Conservation (phyloP, 2,113 vertebrate species). For the Monopterus albus region DNA sequence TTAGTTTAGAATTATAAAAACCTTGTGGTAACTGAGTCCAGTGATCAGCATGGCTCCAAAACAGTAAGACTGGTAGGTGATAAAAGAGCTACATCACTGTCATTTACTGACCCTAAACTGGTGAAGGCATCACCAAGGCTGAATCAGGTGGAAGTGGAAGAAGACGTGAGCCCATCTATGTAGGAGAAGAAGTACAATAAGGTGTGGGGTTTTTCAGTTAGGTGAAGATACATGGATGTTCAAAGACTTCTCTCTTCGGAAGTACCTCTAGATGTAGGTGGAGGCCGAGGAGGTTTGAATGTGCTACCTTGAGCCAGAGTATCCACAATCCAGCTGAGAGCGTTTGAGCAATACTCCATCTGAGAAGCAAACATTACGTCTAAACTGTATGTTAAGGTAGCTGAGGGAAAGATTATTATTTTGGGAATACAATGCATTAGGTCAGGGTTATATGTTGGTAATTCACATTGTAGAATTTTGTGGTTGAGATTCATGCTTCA, state of each 20-base stretch:
- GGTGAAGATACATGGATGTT: not conserved
- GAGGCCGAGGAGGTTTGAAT: constrained; percentile 73
- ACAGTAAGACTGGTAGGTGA: not conserved
- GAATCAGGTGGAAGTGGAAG: constrained; percentile 49
- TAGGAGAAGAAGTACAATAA: not conserved
- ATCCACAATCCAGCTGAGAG: constrained; percentile 87
- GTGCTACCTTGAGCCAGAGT: constrained; percentile 79
- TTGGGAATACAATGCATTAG: no score
- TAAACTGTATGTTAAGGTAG: not conserved
- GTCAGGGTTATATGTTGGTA: no score
- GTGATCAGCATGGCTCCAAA: not conserved
- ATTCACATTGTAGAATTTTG: not conserved
- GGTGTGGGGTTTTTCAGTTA: not conserved
- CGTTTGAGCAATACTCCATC: constrained; percentile 87
- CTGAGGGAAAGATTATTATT: not conserved
- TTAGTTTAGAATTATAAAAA: no score
- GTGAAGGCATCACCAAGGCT: not conserved
- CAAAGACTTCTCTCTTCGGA: not conserved
- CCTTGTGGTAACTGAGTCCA: constrained; percentile 7
- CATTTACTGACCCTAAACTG: constrained; percentile 2
- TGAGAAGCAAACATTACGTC: constrained; percentile 46
- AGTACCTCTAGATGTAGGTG: constrained; percentile 77
- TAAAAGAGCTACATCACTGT: not conserved
- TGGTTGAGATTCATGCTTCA: not conserved
- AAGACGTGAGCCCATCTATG: constrained; percentile 48